These are phyloP conservation scores for Leptogaster cylindrica DNA, from an alignment of 2,888 invertebrate species.

Conservation along the genomic window DNA sequence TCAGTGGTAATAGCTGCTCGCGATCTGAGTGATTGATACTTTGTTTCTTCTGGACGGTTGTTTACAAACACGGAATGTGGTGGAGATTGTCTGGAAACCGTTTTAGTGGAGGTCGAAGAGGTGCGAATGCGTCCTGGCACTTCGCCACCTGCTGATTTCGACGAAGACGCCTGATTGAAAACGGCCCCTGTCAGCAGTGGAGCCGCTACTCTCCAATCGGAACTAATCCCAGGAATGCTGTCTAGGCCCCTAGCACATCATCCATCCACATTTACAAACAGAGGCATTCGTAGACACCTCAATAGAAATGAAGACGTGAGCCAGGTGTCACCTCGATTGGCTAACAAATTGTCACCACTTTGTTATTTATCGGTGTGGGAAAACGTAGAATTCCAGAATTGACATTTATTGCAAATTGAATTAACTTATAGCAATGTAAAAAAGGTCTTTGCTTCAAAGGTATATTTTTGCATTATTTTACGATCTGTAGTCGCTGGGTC, in stretches of 20 bases:
- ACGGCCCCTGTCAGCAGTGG: neutral
- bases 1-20: too few species aligned
- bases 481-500: neutral
- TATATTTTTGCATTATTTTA: constrained; percentile 1
- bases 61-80: neutral
- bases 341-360: constrained; percentile 17
- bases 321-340: constrained; percentile 16
- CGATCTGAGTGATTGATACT: constrained; percentile 12
- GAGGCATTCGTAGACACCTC: constrained; percentile 6
- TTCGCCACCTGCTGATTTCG: constrained; percentile 22
- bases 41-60: neutral
- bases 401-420: neutral
- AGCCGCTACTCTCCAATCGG: neutral
- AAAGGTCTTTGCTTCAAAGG: too few species aligned
- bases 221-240: constrained; percentile 15
- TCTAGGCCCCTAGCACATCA: constrained; percentile 2
- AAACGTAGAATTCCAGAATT: constrained; percentile 7
- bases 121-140: constrained; percentile 1
- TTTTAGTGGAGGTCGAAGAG: neutral
- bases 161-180: neutral
- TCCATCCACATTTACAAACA: neutral
- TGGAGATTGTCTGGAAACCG: neutral
- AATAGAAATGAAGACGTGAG: constrained; percentile 21
- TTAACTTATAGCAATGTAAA: neutral
- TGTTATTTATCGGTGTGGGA: constrained; percentile 15